phyloP scores from a whole-genome alignment of 1,140 invertebrate genomes.

The Anastrepha ludens region DNA sequence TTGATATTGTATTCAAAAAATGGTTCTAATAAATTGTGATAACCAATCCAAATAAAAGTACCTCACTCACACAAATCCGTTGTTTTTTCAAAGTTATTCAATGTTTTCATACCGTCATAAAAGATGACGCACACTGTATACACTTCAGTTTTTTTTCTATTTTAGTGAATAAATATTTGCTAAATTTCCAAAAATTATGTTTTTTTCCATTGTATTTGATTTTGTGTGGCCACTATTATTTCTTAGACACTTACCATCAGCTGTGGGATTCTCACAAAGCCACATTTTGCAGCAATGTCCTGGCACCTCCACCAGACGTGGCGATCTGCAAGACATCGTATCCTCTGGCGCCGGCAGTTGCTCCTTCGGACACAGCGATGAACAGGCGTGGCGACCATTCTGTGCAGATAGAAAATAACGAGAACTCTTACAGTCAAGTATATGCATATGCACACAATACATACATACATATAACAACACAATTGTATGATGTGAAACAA shows the following conservation, averaged over 20 bases:
- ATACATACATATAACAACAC: background rate
- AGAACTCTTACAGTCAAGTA: constrained; percentile 52
- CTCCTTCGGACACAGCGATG: constrained; percentile 83
- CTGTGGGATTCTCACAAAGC: constrained; percentile 81
- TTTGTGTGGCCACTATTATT: background rate
- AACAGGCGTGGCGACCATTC: constrained; percentile 84
- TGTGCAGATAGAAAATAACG: constrained; percentile 63
- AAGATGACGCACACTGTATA: too few relatives aligned
- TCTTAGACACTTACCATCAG: constrained; percentile 73
- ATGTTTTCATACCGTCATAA: too few relatives aligned
- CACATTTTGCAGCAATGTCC: constrained; percentile 84
- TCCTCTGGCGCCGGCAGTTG: constrained; percentile 78
- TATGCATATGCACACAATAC: constrained; percentile 11
- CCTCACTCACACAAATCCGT: too few relatives aligned
- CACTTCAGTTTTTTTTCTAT: too few relatives aligned
- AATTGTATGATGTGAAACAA: background rate
- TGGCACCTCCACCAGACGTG: constrained; percentile 80
- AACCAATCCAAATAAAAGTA: too few relatives aligned
- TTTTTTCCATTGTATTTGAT: background rate
- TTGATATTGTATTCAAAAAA: too few relatives aligned
- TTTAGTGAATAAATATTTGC: background rate
- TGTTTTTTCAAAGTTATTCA: too few relatives aligned
- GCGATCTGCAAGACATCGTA: constrained; percentile 77
- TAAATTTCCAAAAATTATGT: background rate
- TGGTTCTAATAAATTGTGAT: too few relatives aligned